Conservation (phyloP, 2,797 vertebrate genomes). For the Tapera naevia region DNA sequence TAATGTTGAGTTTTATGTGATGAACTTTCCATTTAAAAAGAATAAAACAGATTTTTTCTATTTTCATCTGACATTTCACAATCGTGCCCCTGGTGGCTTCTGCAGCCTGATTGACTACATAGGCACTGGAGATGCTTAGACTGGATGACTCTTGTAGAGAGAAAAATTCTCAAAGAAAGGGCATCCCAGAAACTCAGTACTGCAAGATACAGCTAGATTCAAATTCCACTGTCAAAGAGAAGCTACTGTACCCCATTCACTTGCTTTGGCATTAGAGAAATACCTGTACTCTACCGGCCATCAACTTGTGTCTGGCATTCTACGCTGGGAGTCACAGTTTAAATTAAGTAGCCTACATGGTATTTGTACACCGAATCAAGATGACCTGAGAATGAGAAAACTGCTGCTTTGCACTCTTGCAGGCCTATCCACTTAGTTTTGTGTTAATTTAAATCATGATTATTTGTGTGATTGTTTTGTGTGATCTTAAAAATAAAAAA, state of each 20-base stretch:
- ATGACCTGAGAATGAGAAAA: neutral
- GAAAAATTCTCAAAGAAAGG: neutral
- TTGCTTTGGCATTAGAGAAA: neutral
- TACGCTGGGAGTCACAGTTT: neutral
- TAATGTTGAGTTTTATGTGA: neutral
- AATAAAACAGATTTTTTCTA: neutral
- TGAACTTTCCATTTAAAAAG: neutral
- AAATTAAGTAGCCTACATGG: neutral
- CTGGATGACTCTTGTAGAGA: neutral
- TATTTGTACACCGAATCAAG: neutral
- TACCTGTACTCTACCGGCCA: too few species aligned
- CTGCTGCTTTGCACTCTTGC: neutral
- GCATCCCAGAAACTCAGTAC: neutral
- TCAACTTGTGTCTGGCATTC: rapidly evolving
- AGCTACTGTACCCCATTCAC: neutral
- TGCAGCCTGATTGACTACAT: neutral
- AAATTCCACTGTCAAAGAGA: neutral
- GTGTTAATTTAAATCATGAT: neutral
- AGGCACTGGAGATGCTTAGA: neutral
- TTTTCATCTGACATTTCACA: neutral
- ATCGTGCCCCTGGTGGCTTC: neutral
- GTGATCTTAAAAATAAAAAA: neutral
- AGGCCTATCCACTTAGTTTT: neutral
- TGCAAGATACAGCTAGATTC: neutral
- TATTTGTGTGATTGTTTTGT: neutral